phyloP scores from a whole-genome alignment of 2,888 invertebrate species.

The Thereva unica region DNA sequence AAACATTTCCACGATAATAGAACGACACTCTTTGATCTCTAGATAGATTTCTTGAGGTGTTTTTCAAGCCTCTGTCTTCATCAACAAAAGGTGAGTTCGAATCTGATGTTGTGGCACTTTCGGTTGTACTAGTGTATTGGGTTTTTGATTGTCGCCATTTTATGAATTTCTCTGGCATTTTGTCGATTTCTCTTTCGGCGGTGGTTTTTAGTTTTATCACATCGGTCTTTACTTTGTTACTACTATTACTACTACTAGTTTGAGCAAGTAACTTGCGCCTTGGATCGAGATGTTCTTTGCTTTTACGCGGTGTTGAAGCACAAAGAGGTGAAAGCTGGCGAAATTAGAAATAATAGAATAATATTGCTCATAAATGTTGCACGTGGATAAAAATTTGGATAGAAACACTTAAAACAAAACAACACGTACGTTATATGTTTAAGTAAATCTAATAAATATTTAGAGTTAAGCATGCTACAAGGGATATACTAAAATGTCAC shows the following conservation, averaged over 20 bases:
- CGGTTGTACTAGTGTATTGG: slow-evolving; percentile 15
- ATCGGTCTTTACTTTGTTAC: slow-evolving; percentile 18
- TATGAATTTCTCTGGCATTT: slow-evolving; percentile 4
- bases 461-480: no score
- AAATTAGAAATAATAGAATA: neutral
- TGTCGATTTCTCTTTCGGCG: neutral
- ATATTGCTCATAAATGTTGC: no score
- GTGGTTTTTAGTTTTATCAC: neutral
- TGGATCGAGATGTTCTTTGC: slow-evolving; percentile 49
- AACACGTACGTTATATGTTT: no score
- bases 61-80: slow-evolving; percentile 37
- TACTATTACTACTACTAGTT: slow-evolving; percentile 22
- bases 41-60: neutral
- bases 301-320: slow-evolving; percentile 55
- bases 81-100: slow-evolving; percentile 39
- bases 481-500: no score
- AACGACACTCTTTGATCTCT: slow-evolving; percentile 44
- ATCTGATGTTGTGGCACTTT: slow-evolving; percentile 40
- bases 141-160: slow-evolving; percentile 36
- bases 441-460: no score
- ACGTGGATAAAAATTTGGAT: no score
- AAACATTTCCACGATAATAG: slow-evolving; percentile 47
- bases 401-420: no score
- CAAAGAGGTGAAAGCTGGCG: slow-evolving; percentile 17
- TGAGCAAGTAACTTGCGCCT: slow-evolving; percentile 45